Base-by-base conservation (phyloP, 2,888 invertebrate species). In the Chromoteleia sp. region DNA sequence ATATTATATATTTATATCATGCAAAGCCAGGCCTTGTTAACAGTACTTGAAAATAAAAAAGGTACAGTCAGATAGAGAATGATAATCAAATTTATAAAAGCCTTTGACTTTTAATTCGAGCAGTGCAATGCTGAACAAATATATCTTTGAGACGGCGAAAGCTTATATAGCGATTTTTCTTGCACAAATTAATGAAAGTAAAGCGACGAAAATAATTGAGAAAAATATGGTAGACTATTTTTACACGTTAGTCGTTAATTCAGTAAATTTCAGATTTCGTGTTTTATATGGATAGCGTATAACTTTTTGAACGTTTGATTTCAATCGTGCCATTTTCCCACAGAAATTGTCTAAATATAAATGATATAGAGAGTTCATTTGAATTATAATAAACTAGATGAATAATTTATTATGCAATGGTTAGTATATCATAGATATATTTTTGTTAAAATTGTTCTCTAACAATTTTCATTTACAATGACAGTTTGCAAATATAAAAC, bases 221-320 rank as follows among this genome's bases (percentile, higher is more conserved):
- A 48, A 75, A 58, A 65, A 76, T 52, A 76, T 76, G 54, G 67
- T 54, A 61, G 61, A 70, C 41, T 76, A 76, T 76, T 76, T 76
- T 76, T 70, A 84, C 85, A 87, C 86, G 86, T 86, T 85, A 85
- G 82, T 67, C 29, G 76, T 52, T 68, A 65, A 36, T 73, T 73
- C 59, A 39, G 17, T 41, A 1, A 15, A 70, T 4, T 19, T 70
- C 10, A 7, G 43, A 36, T 48, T 71, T 59, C 39, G 6, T 29
- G 71, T 71, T 29, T 71, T 43, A 50, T 71, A 71, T 71, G 50
- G 59, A 33, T 50, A 30, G 36, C 30, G 30, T 50, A 41, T 39
- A 21, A 48, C 45, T 21, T 12, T 21, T 48, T 48, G n/a, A n/a
- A 17, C 3, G 19, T 17, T 48, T 21, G 0, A 48, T 48, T 48